Evolutionary conservation across 2,797 vertebrate genomes (phyloP).

Genomic region (Pseudocheirus occidentalis): DNA sequence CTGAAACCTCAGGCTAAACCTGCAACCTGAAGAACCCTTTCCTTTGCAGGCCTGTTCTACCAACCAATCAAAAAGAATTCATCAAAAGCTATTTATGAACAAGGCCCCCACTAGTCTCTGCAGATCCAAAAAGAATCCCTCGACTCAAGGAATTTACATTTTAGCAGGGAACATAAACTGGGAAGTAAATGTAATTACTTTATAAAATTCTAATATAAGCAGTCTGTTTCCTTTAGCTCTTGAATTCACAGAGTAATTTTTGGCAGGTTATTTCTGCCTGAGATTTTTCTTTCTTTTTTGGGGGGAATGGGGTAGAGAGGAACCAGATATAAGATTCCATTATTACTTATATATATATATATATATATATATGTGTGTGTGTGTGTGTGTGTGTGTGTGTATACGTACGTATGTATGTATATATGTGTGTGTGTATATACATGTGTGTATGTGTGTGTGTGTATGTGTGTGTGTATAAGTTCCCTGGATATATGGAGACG

Average conservation of each 20-base stretch:
- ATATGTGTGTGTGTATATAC: no score
- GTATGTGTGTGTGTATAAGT: neutral
- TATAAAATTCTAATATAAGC: neutral
- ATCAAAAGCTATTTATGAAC: neutral
- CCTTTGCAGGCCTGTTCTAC: neutral
- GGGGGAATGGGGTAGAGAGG: neutral
- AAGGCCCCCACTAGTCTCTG: neutral
- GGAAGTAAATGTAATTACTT: neutral
- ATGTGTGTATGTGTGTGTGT: no score
- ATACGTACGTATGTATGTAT: no score
- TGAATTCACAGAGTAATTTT: neutral
- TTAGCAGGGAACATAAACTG: neutral
- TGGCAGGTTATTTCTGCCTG: neutral
- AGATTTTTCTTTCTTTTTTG: neutral
- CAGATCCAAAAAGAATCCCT: neutral
- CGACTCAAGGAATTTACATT: neutral
- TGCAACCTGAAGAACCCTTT: neutral
- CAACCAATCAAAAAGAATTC: neutral
- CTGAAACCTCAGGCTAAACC: neutral
- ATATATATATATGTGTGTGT: no score
- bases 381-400: no score
- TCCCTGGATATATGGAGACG: neutral
- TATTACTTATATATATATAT: neutral
- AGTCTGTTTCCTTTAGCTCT: neutral
- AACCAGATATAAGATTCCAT: neutral